Percentiles rank a stretch among this genome's conserved stretches.
phyloP scores from a whole-genome alignment of 2,113 vertebrate genomes.

The Connochaetes taurinus region DNA sequence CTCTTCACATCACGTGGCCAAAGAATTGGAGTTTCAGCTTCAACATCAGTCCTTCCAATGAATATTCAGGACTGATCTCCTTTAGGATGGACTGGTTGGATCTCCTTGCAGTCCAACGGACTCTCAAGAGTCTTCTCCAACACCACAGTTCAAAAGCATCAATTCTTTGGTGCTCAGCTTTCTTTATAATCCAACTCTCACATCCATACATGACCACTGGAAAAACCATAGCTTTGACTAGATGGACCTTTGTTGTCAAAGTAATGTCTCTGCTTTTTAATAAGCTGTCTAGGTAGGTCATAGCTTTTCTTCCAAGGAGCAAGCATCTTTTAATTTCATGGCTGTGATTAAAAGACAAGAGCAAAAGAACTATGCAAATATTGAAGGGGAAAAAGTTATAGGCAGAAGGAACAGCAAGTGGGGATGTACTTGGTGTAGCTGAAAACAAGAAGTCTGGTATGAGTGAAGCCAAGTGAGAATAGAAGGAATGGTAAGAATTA shows the following conservation, averaged over 20 bases:
- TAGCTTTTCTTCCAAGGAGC: background rate
- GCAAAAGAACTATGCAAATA: background rate
- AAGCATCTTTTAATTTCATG: background rate
- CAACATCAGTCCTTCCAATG: background rate
- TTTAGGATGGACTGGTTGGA: background rate
- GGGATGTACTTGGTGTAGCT: background rate
- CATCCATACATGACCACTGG: background rate
- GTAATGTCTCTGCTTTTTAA: background rate
- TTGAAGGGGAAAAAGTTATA: background rate
- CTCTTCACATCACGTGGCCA: background rate
- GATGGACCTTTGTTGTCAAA: background rate
- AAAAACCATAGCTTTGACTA: background rate
- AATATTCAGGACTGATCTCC: background rate
- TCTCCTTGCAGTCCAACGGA: background rate
- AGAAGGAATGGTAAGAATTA: background rate
- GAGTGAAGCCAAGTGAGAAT: background rate
- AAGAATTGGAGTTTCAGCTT: background rate
- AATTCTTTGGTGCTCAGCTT: background rate
- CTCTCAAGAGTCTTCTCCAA: background rate
- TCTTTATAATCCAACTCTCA: background rate
- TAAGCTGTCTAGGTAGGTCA: background rate
- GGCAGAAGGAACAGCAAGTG: background rate
- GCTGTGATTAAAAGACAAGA: background rate
- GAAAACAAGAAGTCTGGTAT: background rate
- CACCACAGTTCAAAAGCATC: background rate